A percentile compares a stretch with the other conserved stretches of the same genome.
Conservation (phyloP, 2,888 invertebrate species). For the Latrodectus hesperus region DNA sequence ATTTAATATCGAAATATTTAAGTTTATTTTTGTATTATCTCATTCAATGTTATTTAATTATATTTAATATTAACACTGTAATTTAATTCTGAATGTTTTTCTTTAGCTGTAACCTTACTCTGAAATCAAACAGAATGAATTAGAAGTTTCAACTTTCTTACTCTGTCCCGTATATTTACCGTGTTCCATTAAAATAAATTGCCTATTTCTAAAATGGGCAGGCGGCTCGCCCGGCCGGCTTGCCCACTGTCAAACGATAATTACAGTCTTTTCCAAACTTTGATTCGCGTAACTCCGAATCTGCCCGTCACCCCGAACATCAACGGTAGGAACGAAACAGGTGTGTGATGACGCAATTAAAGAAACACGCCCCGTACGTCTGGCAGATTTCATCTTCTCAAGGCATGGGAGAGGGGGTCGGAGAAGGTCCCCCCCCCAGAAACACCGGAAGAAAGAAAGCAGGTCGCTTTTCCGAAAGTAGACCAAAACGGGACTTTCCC, state of each 20-base stretch:
- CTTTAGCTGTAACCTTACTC: too few species aligned
- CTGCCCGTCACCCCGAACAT: not conserved
- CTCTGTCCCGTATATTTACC: too few species aligned
- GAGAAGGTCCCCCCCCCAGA: not conserved
- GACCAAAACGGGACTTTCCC: slow-evolving; percentile 2
- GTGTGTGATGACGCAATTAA: not conserved
- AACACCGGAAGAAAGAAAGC: not conserved
- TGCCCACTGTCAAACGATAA: not conserved
- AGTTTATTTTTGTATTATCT: too few species aligned
- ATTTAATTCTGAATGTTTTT: too few species aligned
- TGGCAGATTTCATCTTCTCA: slow-evolving; percentile 1
- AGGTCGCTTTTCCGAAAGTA: slow-evolving; percentile 5
- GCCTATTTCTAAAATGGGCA: not conserved
- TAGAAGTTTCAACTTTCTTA: too few species aligned
- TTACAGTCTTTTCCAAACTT: not conserved
- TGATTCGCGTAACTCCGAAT: not conserved
- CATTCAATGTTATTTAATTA: too few species aligned
- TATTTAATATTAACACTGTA: too few species aligned
- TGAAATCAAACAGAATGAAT: too few species aligned
- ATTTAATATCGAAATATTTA: too few species aligned
- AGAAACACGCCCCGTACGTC: slow-evolving; percentile 2
- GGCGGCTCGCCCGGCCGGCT: not conserved
- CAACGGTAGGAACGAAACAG: not conserved
- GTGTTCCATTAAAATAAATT: not conserved
- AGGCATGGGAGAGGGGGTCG: not conserved